phyloP scores from a whole-genome alignment of 1,140 invertebrate genomes.

The Aphaenogaster rudis region DNA sequence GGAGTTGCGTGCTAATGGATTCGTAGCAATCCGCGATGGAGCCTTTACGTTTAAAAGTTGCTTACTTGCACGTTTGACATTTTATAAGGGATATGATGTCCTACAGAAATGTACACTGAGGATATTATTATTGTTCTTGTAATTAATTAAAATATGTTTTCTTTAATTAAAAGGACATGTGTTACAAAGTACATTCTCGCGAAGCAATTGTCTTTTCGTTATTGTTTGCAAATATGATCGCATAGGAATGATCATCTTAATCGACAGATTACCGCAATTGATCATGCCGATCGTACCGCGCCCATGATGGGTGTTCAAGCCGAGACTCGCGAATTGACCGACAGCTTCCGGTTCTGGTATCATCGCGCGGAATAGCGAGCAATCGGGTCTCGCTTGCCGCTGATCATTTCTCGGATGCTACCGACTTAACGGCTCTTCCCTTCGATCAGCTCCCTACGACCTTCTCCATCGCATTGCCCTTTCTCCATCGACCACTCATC shows the following conservation, averaged over 20 bases:
- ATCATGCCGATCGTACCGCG: not conserved
- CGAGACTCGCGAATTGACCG: conserved; percentile 26
- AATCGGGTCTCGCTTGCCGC: conserved; percentile 75
- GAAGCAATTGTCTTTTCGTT: not conserved
- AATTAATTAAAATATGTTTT: not conserved
- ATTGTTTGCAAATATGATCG: not conserved
- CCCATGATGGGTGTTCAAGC: not conserved
- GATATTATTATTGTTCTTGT: not conserved
- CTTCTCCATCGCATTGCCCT: conserved; percentile 70
- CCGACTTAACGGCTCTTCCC: conserved; percentile 76
- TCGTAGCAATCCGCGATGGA: not conserved
- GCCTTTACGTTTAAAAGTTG: not conserved
- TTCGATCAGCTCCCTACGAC: conserved; percentile 68
- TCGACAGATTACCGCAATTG: not conserved
- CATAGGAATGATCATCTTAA: not conserved
- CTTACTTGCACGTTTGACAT: not conserved
- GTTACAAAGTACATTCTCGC: not conserved
- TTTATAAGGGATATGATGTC: not conserved
- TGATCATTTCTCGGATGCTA: conserved; percentile 77
- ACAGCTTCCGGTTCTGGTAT: conserved; percentile 44
- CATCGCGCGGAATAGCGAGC: conserved; percentile 63
- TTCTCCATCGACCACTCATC: conserved; percentile 47
- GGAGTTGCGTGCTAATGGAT: conserved; percentile 27
- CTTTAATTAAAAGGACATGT: not conserved
- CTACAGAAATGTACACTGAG: not conserved